phyloP scores from a whole-genome alignment of 2,888 invertebrate genomes.

The Euclidia mi region DNA sequence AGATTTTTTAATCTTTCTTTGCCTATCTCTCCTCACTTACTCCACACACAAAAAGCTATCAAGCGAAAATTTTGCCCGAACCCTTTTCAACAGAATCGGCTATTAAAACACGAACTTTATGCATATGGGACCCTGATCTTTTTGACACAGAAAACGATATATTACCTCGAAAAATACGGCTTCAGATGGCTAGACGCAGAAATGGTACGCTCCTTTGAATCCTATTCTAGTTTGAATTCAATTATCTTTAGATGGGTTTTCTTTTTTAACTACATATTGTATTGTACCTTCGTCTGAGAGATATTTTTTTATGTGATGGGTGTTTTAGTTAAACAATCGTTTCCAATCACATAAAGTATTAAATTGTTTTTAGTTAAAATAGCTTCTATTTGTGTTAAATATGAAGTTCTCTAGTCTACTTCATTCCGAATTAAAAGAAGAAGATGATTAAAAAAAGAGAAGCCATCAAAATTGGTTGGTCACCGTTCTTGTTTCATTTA shows the following conservation, averaged over 20 bases:
- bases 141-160: constrained; percentile 49
- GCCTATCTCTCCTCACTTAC: background rate
- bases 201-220: constrained; percentile 1
- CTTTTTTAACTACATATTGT: no score
- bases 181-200: background rate
- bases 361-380: no score
- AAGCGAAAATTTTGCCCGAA: constrained; percentile 75
- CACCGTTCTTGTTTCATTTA: no score
- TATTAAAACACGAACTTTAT: constrained; percentile 80
- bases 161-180: constrained; percentile 35
- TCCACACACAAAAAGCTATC: constrained; percentile 62
- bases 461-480: no score
- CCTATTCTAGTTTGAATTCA: background rate
- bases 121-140: constrained; percentile 75
- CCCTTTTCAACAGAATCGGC: constrained; percentile 78
- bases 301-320: background rate
- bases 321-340: no score
- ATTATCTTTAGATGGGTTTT: background rate
- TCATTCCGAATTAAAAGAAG: no score
- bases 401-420: no score
- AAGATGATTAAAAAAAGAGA: no score
- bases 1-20: background rate
- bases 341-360: no score
- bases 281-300: no score
- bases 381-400: no score